Base-by-base conservation (phyloP, 2,888 invertebrate genomes). In the Hyppa rectilinea region DNA sequence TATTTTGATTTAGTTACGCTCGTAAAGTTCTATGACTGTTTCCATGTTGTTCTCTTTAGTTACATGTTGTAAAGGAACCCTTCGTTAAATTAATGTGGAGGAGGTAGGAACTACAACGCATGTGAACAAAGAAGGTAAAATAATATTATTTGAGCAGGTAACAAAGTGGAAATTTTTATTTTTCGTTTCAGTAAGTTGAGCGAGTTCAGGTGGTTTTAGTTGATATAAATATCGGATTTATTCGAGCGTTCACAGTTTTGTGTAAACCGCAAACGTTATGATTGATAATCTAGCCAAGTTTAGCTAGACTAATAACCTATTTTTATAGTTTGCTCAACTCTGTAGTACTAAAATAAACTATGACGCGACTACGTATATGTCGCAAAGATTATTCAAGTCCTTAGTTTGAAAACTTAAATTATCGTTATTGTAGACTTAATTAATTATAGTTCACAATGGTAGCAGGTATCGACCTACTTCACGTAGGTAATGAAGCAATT, bases 1-100 rank as follows among this genome's bases (percentile, higher is more conserved):
- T 88, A 87, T 88, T 90, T 90, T 90, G 91, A 90, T 89, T 90
- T 88, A 88, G 86, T 84, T 87, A 81, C 83, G 79, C 66, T 76
- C 75, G 60, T 85, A 82, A 85, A 83, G 69, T 78, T 78, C 70
- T 71, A 85, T 72, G 60, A 52, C 50, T 77, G 71, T 78, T 80
- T 68, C 55, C 65, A 45, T 72, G 72, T 72, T 81, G 55, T 66
- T 76, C 81, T 70, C 71, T 62, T 80, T 66, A 75, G 68, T 75
- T 55, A 75, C 62, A 59, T 55, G 75, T 20, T 55, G 71, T 81
- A 55, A 66, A 66, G 59, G 59, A 64, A 69, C 63, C 65, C 65
- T 81, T 63, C 23, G 45, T 77, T 62, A 56, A 81, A 56, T 75
- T 58, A 74, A 63, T 64, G 58, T 61, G n/a, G 12, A 34, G 38